Percentiles rank a stretch among this genome's conserved stretches.
These are phyloP conservation scores for Apodemus agrarius DNA, from an alignment of 2,797 vertebrate genomes.

Conservation along the genomic window DNA sequence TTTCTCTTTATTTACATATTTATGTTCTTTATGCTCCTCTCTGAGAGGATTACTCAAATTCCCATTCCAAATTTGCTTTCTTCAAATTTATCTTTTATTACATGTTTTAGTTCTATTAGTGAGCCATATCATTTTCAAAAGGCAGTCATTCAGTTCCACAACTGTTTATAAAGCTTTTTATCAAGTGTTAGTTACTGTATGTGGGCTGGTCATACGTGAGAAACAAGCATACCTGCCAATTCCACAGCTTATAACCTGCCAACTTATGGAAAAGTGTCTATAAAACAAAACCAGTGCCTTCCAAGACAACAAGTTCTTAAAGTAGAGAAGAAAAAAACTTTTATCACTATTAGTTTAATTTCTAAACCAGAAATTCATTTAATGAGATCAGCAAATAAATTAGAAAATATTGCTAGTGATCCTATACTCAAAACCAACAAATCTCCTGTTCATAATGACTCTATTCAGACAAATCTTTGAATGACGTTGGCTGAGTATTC, in stretches of 20 bases:
- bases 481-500: slow-evolving; percentile 49
- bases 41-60: slow-evolving; percentile 40
- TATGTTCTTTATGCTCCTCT: slow-evolving; percentile 23
- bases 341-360: slow-evolving; percentile 35
- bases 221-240: background rate
- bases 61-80: slow-evolving; percentile 31
- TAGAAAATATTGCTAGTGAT: slow-evolving; percentile 43
- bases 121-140: background rate
- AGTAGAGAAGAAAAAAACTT: background rate
- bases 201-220: background rate
- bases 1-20: slow-evolving; percentile 49
- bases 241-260: slow-evolving; percentile 30
- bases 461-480: slow-evolving; percentile 35
- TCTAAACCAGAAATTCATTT: slow-evolving; percentile 47
- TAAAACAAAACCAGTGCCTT: slow-evolving; percentile 9
- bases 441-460: slow-evolving; percentile 49
- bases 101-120: slow-evolving; percentile 55
- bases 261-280: background rate
- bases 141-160: background rate
- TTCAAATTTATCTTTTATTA: background rate
- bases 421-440: slow-evolving; percentile 23
- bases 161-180: slow-evolving; percentile 23
- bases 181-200: background rate
- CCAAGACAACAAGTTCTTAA: slow-evolving; percentile 38
- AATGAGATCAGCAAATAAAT: slow-evolving; percentile 54